Conservation (phyloP, 92 coral and sea anemone genomes). For the Palythoa grandiflora region DNA sequence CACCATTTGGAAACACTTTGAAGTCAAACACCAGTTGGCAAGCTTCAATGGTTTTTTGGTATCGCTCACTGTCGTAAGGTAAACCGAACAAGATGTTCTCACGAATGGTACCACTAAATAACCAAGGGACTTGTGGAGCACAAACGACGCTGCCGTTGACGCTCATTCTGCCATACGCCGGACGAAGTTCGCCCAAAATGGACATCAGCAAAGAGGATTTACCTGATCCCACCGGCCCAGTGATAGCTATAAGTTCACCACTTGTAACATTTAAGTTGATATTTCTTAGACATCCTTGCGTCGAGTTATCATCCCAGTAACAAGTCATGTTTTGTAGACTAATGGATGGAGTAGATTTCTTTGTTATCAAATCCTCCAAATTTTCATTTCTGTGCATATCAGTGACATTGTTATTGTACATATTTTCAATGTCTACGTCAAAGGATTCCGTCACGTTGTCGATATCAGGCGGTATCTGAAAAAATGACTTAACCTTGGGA, state of each 20-base stretch:
- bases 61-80: conserved; percentile 27
- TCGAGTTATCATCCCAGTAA: conserved; percentile 19
- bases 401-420: not conserved
- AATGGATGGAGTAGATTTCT: conserved; percentile 20
- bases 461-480: not conserved
- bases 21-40: conserved; percentile 45
- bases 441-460: not conserved
- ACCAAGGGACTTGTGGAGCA: conserved; percentile 39
- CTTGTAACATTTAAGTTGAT: conserved; percentile 13
- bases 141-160: not conserved
- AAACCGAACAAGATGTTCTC: conserved; percentile 44
- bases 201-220: conserved; percentile 37
- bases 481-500: conserved; percentile 1
- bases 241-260: conserved; percentile 31
- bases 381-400: not conserved
- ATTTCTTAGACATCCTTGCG: conserved; percentile 14
- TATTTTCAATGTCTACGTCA: not conserved
- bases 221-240: conserved; percentile 39
- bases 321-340: conserved; percentile 25
- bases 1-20: conserved; percentile 32
- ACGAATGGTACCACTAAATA: conserved; percentile 28
- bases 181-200: conserved; percentile 29
- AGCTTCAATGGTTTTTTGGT: conserved; percentile 28
- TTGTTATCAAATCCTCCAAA: not conserved
- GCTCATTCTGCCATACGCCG: conserved; percentile 16